These are phyloP conservation scores for Zapus hudsonius DNA, from an alignment of 2,113 vertebrate species.

Conservation along the genomic window DNA sequence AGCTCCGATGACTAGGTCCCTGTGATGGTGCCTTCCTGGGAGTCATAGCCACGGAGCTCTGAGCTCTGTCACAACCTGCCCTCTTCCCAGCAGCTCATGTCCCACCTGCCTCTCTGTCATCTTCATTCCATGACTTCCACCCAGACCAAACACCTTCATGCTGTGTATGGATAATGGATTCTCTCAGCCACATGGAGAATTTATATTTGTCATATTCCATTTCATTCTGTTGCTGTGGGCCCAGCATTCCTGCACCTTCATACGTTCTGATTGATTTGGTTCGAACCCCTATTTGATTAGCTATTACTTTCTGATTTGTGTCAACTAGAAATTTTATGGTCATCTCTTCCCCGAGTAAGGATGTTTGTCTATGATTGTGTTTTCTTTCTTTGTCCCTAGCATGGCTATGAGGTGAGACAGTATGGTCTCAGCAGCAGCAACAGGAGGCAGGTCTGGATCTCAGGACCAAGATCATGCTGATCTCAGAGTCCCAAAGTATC, in stretches of 20 bases:
- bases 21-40: neutral
- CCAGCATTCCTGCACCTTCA: neutral
- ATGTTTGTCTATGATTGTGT: too few relatives aligned
- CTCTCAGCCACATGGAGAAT: neutral
- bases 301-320: neutral
- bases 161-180: too few relatives aligned
- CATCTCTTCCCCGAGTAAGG: neutral
- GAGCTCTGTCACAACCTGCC: neutral
- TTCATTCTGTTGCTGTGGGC: neutral
- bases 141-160: neutral
- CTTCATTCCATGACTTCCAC: too few relatives aligned
- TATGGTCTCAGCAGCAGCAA: neutral
- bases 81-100: neutral
- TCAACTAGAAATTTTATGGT: neutral
- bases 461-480: too few relatives aligned
- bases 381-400: neutral
- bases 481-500: neutral
- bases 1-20: neutral
- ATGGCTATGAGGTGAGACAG: neutral
- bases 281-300: neutral
- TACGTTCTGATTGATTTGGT: neutral
- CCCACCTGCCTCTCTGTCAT: too few relatives aligned
- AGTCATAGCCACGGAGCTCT: rapidly evolving
- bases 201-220: neutral
- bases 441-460: neutral